These are phyloP conservation scores for Drosophila ambigua DNA, from an alignment of 1,140 invertebrate genomes.

Conservation along the genomic window DNA sequence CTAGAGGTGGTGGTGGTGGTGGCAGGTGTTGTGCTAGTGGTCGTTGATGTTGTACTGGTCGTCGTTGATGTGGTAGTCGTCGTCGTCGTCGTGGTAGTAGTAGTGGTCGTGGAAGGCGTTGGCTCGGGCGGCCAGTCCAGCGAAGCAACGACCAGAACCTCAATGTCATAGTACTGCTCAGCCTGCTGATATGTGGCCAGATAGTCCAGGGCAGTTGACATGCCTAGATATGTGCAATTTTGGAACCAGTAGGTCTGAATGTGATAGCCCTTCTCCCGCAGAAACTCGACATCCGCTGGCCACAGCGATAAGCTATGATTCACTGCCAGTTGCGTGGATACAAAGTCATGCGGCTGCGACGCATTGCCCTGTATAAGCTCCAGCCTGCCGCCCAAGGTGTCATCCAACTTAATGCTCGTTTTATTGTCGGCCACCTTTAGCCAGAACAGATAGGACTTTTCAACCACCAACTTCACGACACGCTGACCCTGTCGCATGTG, in stretches of 20 bases:
- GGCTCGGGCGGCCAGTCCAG: slow-evolving; percentile 87
- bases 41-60: slow-evolving; percentile 84
- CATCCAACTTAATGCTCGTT: slow-evolving; percentile 84
- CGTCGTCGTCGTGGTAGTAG: slow-evolving; percentile 85
- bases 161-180: slow-evolving; percentile 87
- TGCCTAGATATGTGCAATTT: slow-evolving; percentile 89
- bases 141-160: slow-evolving; percentile 88
- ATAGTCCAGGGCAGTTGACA: slow-evolving; percentile 86
- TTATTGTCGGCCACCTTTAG: slow-evolving; percentile 70
- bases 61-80: slow-evolving; percentile 85
- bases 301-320: slow-evolving; percentile 86
- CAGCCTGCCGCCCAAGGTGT: slow-evolving; percentile 88
- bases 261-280: slow-evolving; percentile 86
- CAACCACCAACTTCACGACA: slow-evolving; percentile 86
- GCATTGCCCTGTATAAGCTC: slow-evolving; percentile 86
- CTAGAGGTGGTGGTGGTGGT: slow-evolving; percentile 53
- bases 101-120: slow-evolving; percentile 86
- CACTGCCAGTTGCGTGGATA: slow-evolving; percentile 86
- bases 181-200: slow-evolving; percentile 87
- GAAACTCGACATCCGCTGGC: slow-evolving; percentile 86
- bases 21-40: slow-evolving; percentile 55
- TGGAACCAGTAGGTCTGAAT: slow-evolving; percentile 91
- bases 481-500: slow-evolving; percentile 85
- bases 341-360: slow-evolving; percentile 85
- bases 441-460: slow-evolving; percentile 77